Base-by-base conservation (phyloP, 1,140 invertebrate species). In the Centruroides sculpturatus region DNA sequence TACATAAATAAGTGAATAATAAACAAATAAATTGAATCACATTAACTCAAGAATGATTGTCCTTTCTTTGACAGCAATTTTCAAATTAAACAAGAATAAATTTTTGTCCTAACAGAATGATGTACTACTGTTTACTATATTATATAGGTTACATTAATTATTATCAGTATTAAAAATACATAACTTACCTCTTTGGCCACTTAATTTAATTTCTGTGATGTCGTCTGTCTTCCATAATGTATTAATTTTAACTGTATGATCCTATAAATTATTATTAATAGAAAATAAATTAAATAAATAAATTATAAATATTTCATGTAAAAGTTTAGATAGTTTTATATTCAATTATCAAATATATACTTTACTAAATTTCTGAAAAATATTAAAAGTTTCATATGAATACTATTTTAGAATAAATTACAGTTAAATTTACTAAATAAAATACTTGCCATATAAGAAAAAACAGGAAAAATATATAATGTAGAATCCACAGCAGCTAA, bases 381-480 rank as follows among this genome's bases (percentile, higher is more conserved):
- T 23, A 23, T 23, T 23, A 23, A 23, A 23, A 23, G 23, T 23
- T 23, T 23, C 23, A 2, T 23, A 23, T 2, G 23, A 23, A 23
- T 23, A 23, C 23, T 23, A 23, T 23, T 23, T 23, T 23, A 23
- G 0, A 23, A 49, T 46, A 12, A 23, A 5, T 56, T 13, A 35
- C 34, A 56, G 7, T 35, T 9, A n/a, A 48, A 23, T 41, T 41
- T 41, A 41, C 8, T 41, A 41, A 41, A 41, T 41, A 41, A 41
- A 23, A 55, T 34, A 62, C 69, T 68, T 62, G 72, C 72, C 41
- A 83, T 73, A 63, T 82, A 67, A 60, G 76, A 74, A 60, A 81
- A 69, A 35, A 78, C 78, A 58, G 83, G 82, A 46, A 85, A 69
- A 63, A 84, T 81, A 62, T 79, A 83, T 4, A 83, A 67, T 7